These are phyloP conservation scores for Strigamia maritima DNA, from an alignment of 2,888 invertebrate species.

Conservation along the genomic window DNA sequence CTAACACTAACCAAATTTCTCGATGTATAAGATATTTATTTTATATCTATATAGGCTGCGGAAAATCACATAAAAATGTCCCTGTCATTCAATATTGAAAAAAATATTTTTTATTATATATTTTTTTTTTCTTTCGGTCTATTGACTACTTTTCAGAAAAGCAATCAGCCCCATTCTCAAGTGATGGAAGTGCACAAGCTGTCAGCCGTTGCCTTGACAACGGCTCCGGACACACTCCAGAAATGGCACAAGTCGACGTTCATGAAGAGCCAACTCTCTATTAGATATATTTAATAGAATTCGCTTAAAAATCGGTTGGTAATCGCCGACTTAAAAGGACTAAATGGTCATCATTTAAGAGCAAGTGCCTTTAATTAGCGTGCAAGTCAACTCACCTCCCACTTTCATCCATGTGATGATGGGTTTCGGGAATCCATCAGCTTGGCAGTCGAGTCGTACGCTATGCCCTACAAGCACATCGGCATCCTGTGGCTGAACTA, in stretches of 20 bases:
- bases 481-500: slow-evolving; percentile 89
- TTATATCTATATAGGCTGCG: neutral
- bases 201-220: slow-evolving; percentile 27
- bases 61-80: neutral
- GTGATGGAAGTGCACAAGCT: slow-evolving; percentile 31
- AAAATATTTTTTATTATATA: neutral
- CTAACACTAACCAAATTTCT: neutral
- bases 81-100: slow-evolving; percentile 2
- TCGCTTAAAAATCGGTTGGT: neutral
- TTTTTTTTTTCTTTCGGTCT: neutral
- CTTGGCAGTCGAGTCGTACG: slow-evolving; percentile 91
- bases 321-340: neutral
- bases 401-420: slow-evolving; percentile 94
- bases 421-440: slow-evolving; percentile 92
- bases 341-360: slow-evolving; percentile 8
- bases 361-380: slow-evolving; percentile 3
- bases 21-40: neutral
- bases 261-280: neutral
- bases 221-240: slow-evolving; percentile 18
- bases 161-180: slow-evolving; percentile 30
- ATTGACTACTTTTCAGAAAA: slow-evolving; percentile 32
- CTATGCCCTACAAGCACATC: slow-evolving; percentile 92
- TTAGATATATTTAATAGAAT: slow-evolving; percentile 20
- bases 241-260: neutral
- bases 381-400: slow-evolving; percentile 64